Evolutionary conservation across 2,888 invertebrate genomes (phyloP).

Genomic region (Caenorhabditis sp.): DNA sequence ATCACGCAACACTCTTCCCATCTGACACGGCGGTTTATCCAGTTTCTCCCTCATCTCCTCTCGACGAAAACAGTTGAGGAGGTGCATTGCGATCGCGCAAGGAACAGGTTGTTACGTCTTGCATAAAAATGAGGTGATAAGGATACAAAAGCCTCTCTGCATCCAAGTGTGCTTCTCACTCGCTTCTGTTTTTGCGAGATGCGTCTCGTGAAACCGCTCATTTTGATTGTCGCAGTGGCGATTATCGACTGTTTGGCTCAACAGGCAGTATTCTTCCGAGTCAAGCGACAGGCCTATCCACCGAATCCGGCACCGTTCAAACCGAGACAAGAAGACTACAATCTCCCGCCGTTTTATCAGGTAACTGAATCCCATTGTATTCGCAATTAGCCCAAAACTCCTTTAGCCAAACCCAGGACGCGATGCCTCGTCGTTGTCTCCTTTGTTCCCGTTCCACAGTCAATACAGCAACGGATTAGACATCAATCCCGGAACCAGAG

Average conservation of each 20-base stretch:
- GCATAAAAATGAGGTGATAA: conserved; percentile 46
- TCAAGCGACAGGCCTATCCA: conserved; percentile 74
- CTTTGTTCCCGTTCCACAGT: conserved; percentile 77
- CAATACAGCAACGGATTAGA: conserved; percentile 78
- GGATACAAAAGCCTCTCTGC: background rate
- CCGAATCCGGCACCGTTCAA: conserved; percentile 78
- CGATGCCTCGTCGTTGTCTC: conserved; percentile 76
- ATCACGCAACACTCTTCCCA: conserved; percentile 55
- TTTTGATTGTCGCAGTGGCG: conserved; percentile 14
- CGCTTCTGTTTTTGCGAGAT: conserved; percentile 14
- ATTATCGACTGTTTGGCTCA: conserved; percentile 37
- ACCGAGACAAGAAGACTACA: conserved; percentile 76
- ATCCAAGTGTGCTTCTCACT: background rate
- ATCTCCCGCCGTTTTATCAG: conserved; percentile 79
- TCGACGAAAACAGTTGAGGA: conserved; percentile 59
- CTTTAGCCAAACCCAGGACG: conserved; percentile 78
- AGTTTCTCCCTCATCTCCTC: conserved; percentile 33
- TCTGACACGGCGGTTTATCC: conserved; percentile 37
- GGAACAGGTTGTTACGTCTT: conserved; percentile 60
- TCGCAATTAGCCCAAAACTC: conserved; percentile 19
- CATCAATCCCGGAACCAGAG: conserved; percentile 77
- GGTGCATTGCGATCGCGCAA: conserved; percentile 29
- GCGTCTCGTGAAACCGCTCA: conserved; percentile 50
- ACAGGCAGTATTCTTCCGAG: conserved; percentile 40
- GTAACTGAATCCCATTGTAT: conserved; percentile 29